Conservation (phyloP, 37 sponge, comb jelly and placozoan genomes). For the Diacarnus erythraeanus region DNA sequence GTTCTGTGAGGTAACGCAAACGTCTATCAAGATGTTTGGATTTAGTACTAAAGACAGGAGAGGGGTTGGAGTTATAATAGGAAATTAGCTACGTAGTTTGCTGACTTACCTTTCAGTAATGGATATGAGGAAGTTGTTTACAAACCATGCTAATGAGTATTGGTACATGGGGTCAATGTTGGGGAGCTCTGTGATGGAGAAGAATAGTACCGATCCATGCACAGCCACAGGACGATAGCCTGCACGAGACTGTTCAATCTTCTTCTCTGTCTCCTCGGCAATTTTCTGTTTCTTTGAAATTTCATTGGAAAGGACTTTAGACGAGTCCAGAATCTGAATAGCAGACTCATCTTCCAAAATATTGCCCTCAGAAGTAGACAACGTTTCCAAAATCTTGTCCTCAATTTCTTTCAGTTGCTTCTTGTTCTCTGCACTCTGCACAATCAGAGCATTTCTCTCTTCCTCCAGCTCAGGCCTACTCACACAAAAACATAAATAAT, state of each 20-base stretch:
- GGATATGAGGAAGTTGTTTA: constrained; percentile 93
- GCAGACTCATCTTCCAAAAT: constrained; percentile 98
- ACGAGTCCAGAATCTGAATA: constrained; percentile 94
- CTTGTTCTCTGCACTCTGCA: constrained; percentile 97
- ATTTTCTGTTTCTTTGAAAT: constrained; percentile 91
- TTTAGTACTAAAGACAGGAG: constrained; percentile 65
- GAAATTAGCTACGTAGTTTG: neutral
- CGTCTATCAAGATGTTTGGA: constrained; percentile 95
- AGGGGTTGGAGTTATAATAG: neutral
- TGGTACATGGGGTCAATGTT: constrained; percentile 99
- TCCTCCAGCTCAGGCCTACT: constrained; percentile 97
- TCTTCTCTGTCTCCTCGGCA: constrained; percentile 97
- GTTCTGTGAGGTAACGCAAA: constrained; percentile 91
- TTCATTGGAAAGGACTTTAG: constrained; percentile 90
- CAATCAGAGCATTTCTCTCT: constrained; percentile 93
- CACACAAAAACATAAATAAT: neutral
- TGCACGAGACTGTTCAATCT: constrained; percentile 97
- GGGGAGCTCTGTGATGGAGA: constrained; percentile 98
- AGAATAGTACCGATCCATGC: constrained; percentile 96
- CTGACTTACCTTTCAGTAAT: constrained; percentile 85
- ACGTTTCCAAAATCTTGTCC: constrained; percentile 98
- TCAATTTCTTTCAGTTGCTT: constrained; percentile 99
- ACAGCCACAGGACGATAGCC: constrained; percentile 95
- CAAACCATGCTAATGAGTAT: constrained; percentile 98
- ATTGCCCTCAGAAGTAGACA: constrained; percentile 97